Evolutionary conservation across 2,797 vertebrate genomes (phyloP), one percentile per base, ranked within the genome.

Genomic region (Arnoldichthys spilopterus): DNA sequence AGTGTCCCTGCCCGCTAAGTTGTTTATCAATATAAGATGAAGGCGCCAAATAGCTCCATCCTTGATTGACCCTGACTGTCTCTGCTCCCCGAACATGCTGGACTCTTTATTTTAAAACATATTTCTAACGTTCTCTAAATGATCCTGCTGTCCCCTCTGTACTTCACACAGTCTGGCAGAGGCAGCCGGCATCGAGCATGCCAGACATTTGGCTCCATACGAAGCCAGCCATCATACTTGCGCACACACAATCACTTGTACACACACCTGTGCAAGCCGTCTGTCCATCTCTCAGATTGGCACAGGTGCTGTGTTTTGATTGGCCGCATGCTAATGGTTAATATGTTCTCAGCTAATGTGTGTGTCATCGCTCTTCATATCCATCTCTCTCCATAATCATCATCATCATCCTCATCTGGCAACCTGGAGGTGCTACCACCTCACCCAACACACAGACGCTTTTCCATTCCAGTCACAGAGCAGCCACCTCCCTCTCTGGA

Each of bases 191-290:
- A 82, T 82, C 84, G 66, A 85, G 85, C 73, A 62, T 49, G 85
- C 88, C 79, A 87, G 74, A 85, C 86, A 83, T 84, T 85, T 90
- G 89, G 82, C 82, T 58, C 76, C 76, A 74, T 24, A 82, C 73
- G 74, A 80, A 87, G 90, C 91, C 92, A 91, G 82, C 84, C 86
- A 66, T 88, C 85, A 84, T 87, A 89, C 61, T 64, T 9, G 18
- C 53, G n/a, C 66, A 84, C 84, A 86, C 86, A 85, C 66, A 61
- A 9, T 20, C 24, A 51, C 74, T 77, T 67, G 53, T 67, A 80
- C 78, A 63, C 73, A 80, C 94, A 94, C 93, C 93, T 94, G 93
- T 82, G 87, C 85, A 82, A 86, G 87, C n/a, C 91, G 90, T 93
- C 93, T 94, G 93, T 91, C 88, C 82, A 6, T 86, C 83, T 89